Evolutionary conservation across 2,113 vertebrate genomes (phyloP).

Genomic region (Dipodomys spectabilis): DNA sequence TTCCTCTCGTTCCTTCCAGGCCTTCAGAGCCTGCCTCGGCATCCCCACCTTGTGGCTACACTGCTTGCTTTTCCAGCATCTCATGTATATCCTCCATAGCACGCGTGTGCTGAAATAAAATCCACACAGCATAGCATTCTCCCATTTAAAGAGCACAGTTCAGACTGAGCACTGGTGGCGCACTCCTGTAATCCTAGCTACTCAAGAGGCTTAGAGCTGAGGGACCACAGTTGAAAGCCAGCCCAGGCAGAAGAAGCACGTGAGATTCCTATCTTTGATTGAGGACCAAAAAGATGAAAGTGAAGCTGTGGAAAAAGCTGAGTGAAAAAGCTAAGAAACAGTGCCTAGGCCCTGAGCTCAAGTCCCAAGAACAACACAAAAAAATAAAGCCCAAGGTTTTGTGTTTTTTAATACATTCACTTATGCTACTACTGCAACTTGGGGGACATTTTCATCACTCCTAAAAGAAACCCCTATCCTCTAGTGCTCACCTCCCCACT

Average conservation of each 20-base stretch:
- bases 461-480: neutral
- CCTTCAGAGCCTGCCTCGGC: neutral
- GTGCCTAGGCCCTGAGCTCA: neutral
- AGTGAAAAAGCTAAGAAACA: no score
- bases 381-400: no score
- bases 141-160: no score
- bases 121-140: neutral
- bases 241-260: no score
- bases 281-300: no score
- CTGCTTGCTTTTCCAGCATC: neutral
- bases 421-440: neutral
- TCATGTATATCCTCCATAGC: neutral
- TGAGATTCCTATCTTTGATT: no score
- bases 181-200: no score
- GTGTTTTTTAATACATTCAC: neutral
- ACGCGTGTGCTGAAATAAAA: neutral
- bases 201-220: no score
- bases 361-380: neutral
- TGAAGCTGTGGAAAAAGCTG: no score
- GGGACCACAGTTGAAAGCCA: no score
- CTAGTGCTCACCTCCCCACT: neutral
- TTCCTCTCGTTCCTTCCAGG: neutral
- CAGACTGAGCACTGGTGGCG: no score
- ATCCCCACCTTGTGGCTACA: neutral
- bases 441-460: neutral